Evolutionary conservation across 2,888 invertebrate genomes (phyloP).

Genomic region (Stenichneumon culpator): DNA sequence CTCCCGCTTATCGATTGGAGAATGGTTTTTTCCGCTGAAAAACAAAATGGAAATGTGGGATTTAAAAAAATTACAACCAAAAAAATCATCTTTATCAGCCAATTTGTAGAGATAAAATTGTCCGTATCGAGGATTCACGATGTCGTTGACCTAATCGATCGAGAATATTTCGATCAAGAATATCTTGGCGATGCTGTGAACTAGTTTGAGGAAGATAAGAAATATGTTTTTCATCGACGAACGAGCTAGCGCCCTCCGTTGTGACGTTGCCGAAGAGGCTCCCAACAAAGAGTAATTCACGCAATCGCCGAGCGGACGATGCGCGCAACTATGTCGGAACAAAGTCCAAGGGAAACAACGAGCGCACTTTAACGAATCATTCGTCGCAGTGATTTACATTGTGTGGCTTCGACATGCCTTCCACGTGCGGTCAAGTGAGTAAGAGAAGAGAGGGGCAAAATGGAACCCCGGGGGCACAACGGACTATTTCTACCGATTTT

Average conservation of each 20-base stretch:
- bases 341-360: conserved; percentile 60
- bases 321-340: conserved; percentile 11
- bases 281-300: conserved; percentile 55
- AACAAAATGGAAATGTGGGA: conserved; percentile 54
- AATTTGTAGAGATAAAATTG: background rate
- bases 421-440: background rate
- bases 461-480: too few relatives aligned
- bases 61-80: background rate
- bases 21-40: conserved; percentile 93
- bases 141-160: conserved; percentile 8
- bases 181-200: background rate
- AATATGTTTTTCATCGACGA: conserved; percentile 8
- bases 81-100: background rate
- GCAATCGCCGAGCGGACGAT: conserved; percentile 45
- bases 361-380: conserved; percentile 40
- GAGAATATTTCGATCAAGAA: conserved; percentile 2
- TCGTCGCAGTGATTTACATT: conserved; percentile 57
- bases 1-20: conserved; percentile 96
- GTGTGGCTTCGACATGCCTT: background rate
- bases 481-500: too few relatives aligned
- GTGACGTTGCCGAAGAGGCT: background rate
- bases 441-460: background rate
- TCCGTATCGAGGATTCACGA: background rate
- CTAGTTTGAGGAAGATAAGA: conserved; percentile 32
- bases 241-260: background rate